These are phyloP conservation scores for Tribolium madens DNA, from an alignment of 1,140 invertebrate species.

Conservation along the genomic window DNA sequence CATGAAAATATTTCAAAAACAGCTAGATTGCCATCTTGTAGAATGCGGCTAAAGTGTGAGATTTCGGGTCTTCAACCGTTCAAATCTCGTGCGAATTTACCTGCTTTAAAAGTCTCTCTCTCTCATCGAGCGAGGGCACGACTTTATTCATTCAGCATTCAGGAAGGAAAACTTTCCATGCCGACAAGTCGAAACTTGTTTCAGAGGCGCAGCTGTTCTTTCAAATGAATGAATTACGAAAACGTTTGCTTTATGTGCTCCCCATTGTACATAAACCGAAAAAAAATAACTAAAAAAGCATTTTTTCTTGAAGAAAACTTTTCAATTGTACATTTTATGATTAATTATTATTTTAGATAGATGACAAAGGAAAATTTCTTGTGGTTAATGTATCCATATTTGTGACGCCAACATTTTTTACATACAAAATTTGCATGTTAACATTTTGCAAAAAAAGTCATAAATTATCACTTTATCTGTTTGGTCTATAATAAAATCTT, in stretches of 20 bases:
- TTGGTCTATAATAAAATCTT: not conserved
- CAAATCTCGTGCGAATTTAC: not conserved
- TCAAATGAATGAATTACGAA: not conserved
- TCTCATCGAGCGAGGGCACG: slow-evolving; percentile 15
- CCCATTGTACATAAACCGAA: too few species aligned
- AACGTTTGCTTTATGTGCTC: not conserved
- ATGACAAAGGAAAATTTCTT: too few species aligned
- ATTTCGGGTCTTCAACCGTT: not conserved
- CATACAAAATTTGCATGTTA: not conserved
- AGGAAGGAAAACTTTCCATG: slow-evolving; percentile 33
- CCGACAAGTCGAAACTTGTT: slow-evolving; percentile 20
- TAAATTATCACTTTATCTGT: not conserved
- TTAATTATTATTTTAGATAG: too few species aligned
- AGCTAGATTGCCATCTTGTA: slow-evolving; percentile 25
- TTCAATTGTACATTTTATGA: too few species aligned
- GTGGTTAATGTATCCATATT: too few species aligned
- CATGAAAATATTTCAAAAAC: not conserved
- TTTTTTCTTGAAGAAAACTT: too few species aligned
- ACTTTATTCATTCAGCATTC: slow-evolving; percentile 2
- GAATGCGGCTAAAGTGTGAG: not conserved
- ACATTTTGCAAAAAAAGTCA: not conserved
- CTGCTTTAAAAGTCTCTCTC: not conserved
- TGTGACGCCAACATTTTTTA: too few species aligned
- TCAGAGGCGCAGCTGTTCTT: not conserved
- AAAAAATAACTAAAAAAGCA: too few species aligned